Evolutionary conservation across 2,888 invertebrate species (phyloP).

Genomic region (Synanthedon myopaeformis): DNA sequence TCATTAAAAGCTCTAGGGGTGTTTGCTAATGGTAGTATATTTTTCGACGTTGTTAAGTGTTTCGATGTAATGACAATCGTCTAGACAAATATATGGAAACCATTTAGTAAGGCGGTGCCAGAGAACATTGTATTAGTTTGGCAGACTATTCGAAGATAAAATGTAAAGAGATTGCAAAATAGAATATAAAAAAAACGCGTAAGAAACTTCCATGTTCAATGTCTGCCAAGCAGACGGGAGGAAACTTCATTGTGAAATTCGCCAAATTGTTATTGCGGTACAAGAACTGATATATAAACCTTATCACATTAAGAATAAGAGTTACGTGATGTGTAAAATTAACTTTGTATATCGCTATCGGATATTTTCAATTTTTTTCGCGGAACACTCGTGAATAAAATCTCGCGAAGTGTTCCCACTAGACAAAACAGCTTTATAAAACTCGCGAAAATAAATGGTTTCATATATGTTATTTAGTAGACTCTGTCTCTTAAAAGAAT

Average conservation of each 20-base stretch:
- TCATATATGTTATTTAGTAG: too few species aligned
- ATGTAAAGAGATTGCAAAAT: not conserved
- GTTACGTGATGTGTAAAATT: not conserved
- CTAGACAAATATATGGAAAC: too few species aligned
- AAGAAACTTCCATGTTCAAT: constrained; percentile 20
- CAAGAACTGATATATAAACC: not conserved
- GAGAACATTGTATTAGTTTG: not conserved
- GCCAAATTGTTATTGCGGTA: not conserved
- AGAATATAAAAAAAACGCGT: constrained; percentile 9
- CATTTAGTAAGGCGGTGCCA: not conserved
- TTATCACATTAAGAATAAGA: not conserved
- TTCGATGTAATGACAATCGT: too few species aligned
- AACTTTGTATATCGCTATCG: not conserved
- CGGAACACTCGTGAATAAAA: constrained; percentile 1
- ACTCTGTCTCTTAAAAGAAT: too few species aligned
- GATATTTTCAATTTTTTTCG: not conserved
- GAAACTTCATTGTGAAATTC: constrained; percentile 11
- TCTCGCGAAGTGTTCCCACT: constrained; percentile 1
- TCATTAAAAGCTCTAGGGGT: too few species aligned
- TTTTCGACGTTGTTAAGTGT: too few species aligned
- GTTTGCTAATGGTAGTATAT: too few species aligned
- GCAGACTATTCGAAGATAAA: not conserved
- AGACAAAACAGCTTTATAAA: constrained; percentile 1
- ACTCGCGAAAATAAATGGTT: not conserved
- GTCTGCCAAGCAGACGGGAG: constrained; percentile 15